These are phyloP conservation scores for Lethocerus indicus DNA, from an alignment of 1,140 invertebrate genomes.

Conservation along the genomic window DNA sequence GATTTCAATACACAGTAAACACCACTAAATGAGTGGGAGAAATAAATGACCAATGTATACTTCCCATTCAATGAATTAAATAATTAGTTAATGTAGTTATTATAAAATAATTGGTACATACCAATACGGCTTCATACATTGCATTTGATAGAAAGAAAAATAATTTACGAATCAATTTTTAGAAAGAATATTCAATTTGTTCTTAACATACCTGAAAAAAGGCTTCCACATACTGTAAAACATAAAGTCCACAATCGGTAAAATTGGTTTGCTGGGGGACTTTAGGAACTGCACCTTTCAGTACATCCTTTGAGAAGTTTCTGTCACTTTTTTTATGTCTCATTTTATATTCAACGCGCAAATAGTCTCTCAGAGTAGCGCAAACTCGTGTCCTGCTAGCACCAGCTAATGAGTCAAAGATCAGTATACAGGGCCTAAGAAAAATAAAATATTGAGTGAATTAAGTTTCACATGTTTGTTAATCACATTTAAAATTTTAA, in stretches of 20 bases:
- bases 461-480: no score
- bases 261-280: constrained; percentile 94
- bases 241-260: constrained; percentile 89
- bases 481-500: no score
- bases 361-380: constrained; percentile 72
- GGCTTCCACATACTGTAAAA: constrained; percentile 89
- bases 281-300: constrained; percentile 67
- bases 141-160: background rate
- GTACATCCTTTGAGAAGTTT: constrained; percentile 61
- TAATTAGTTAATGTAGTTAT: background rate
- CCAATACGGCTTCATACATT: background rate
- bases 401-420: constrained; percentile 84
- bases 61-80: background rate
- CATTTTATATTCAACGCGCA: constrained; percentile 73
- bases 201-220: constrained; percentile 61
- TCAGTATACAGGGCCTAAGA: constrained; percentile 72
- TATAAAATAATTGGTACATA: background rate
- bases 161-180: background rate
- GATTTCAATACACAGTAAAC: background rate
- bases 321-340: constrained; percentile 40
- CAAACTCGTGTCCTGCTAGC: constrained; percentile 63
- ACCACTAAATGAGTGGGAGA: background rate
- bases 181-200: background rate
- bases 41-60: background rate
- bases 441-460: constrained; percentile 16